Percentiles rank a stretch among this genome's conserved stretches.
Evolutionary conservation across 2,888 invertebrate species (phyloP).

Genomic region (Dynastes hyllus): DNA sequence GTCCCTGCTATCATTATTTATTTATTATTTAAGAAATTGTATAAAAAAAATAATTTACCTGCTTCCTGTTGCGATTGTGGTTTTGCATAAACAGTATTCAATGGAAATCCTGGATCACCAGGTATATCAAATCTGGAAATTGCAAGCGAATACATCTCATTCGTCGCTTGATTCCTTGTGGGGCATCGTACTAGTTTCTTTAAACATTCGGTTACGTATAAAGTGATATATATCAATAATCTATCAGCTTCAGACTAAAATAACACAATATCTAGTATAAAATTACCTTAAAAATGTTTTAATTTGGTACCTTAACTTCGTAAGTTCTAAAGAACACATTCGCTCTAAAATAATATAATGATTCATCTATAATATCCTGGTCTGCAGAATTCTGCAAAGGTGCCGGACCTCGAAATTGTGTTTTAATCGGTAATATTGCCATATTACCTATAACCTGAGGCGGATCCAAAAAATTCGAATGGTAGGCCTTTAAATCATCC

Average conservation of each 20-base stretch:
- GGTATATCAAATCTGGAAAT: slow-evolving; percentile 97
- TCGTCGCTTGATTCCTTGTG: slow-evolving; percentile 90
- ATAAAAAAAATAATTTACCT: slow-evolving; percentile 73
- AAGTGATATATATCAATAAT: slow-evolving; percentile 96
- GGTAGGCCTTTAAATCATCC: slow-evolving; percentile 86
- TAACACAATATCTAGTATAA: slow-evolving; percentile 41
- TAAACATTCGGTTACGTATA: slow-evolving; percentile 98
- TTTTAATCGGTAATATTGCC: slow-evolving; percentile 92
- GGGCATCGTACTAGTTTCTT: slow-evolving; percentile 95
- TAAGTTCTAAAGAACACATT: slow-evolving; percentile 99
- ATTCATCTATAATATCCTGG: slow-evolving; percentile 96
- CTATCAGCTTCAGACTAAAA: slow-evolving; percentile 95
- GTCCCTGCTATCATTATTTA: neutral
- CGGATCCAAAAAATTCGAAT: slow-evolving; percentile 88
- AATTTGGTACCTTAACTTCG: slow-evolving; percentile 89
- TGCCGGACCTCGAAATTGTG: slow-evolving; percentile 95
- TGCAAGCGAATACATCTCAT: slow-evolving; percentile 97
- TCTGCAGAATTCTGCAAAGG: slow-evolving; percentile 78
- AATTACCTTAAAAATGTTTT: neutral
- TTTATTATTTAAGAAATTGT: neutral
- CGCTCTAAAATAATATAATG: slow-evolving; percentile 97
- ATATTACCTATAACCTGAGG: slow-evolving; percentile 90
- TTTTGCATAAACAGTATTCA: slow-evolving; percentile 96
- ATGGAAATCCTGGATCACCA: slow-evolving; percentile 94
- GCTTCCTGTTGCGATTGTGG: slow-evolving; percentile 86